Evolutionary conservation across 2,113 vertebrate species (phyloP), one percentile per base, ranked within the genome.

Genomic region (Odontophorus gujanensis): DNA sequence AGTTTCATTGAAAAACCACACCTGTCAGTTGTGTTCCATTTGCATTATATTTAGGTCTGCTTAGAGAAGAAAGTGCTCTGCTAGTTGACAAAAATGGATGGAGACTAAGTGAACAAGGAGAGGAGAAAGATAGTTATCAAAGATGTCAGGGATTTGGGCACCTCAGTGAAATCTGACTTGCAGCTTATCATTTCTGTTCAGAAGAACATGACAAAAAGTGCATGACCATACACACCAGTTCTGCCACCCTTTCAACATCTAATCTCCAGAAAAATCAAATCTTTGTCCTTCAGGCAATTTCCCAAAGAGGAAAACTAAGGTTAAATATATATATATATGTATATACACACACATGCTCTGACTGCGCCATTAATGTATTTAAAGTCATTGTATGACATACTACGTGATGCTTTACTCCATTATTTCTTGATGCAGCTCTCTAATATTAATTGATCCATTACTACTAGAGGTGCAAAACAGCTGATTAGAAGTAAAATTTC

Each of bases 351-450:
- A 40, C 40, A 40, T 40, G 40, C 61, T 78, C 53, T 79, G 28
- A 2, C 32, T 63, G 5, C 34, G 10, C 10, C 53, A 3, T 62
- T 79, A 65, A 26, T 34, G 34, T 87, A 48, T 24, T 62, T 82
- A 74, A 76, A 81, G 13, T 61, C 6, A 15, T 63, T n/a, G 7
- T 0, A 0, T 77, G 66, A 65, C 92, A 6, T n/a, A 26, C 16
- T 40, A 40, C 12, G 12, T 13, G 40, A 40, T 40, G 40, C 40
- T 40, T 40, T 40, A 40, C 40, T 13, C 40, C 40, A 40, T 40
- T 40, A 40, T 40, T 40, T 40, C 40, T 40, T 40, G 40, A 66
- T 48, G 42, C 32, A 85, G 9, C 7, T 62, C 24, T 40, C 32
- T 79, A 82, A 85, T 16, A 73, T 80, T 82, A 30, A 58, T 14